Percentiles rank a stretch among this genome's conserved stretches.
Evolutionary conservation across 2,797 vertebrate genomes (phyloP).

Genomic region (Acanthurus tractus): DNA sequence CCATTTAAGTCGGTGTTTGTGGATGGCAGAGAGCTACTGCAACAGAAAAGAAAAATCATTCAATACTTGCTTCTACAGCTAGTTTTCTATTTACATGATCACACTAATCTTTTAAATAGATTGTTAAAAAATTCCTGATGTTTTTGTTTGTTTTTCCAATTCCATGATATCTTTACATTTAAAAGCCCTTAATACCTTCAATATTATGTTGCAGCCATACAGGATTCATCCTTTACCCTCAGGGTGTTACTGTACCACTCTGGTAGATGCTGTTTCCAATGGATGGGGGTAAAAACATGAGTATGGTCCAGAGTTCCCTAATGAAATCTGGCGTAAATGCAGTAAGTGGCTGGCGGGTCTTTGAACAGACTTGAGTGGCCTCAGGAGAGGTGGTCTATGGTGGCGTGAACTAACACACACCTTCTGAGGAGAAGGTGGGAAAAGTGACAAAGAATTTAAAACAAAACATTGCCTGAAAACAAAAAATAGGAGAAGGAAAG

Average conservation of each 20-base stretch:
- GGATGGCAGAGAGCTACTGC: slow-evolving; percentile 39
- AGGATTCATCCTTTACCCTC: slow-evolving; percentile 43
- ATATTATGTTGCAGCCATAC: slow-evolving; percentile 36
- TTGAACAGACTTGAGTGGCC: slow-evolving; percentile 60
- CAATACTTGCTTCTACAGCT: slow-evolving; percentile 19
- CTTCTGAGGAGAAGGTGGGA: slow-evolving; percentile 14
- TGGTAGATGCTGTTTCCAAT: slow-evolving; percentile 61
- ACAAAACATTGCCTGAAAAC: slow-evolving; percentile 8
- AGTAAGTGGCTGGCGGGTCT: slow-evolving; percentile 65
- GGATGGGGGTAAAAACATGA: slow-evolving; percentile 46
- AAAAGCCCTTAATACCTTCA: slow-evolving; percentile 19
- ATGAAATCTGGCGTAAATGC: slow-evolving; percentile 74
- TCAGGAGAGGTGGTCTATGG: slow-evolving; percentile 55
- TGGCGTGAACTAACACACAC: slow-evolving; percentile 30
- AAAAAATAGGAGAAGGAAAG: slow-evolving; percentile 6
- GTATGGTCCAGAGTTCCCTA: slow-evolving; percentile 68
- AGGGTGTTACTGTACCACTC: slow-evolving; percentile 46
- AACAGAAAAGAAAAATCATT: slow-evolving; percentile 34
- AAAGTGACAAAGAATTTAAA: neutral
- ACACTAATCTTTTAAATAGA: slow-evolving; percentile 48
- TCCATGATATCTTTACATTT: slow-evolving; percentile 26
- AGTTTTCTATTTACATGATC: slow-evolving; percentile 57
- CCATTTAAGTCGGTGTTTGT: slow-evolving; percentile 33
- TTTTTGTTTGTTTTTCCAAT: slow-evolving; percentile 22
- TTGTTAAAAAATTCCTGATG: slow-evolving; percentile 62